Evolutionary conservation across 2,113 vertebrate species (phyloP).

Genomic region (Aix galericulata): DNA sequence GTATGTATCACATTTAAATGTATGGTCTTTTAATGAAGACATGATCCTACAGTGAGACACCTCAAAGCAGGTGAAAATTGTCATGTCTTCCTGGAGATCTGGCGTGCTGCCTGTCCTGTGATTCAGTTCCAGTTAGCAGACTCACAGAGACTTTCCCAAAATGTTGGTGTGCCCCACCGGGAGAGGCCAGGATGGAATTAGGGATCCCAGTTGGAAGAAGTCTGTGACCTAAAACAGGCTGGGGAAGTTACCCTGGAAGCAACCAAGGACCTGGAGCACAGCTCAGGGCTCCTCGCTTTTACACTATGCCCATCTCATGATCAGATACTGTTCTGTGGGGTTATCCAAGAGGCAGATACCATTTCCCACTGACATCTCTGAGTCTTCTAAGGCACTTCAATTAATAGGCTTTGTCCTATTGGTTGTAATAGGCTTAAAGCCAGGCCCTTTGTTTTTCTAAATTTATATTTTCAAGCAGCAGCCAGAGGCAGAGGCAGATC

Average conservation of each 20-base stretch:
- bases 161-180: not conserved
- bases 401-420: not conserved
- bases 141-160: not conserved
- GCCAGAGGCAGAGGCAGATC: not conserved
- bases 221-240: not conserved
- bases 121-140: not conserved
- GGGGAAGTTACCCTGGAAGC: not conserved
- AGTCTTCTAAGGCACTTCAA: not conserved
- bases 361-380: not conserved
- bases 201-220: not conserved
- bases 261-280: not conserved
- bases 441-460: not conserved
- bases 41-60: not conserved
- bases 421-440: not conserved
- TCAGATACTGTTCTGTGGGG: not conserved
- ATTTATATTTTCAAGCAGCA: not conserved
- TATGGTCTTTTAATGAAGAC: not conserved
- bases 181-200: not conserved
- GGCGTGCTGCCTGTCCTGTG: not conserved
- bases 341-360: not conserved
- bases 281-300: not conserved
- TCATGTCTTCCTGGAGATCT: not conserved
- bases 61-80: not conserved
- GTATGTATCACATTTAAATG: not conserved
- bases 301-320: not conserved